Evolutionary conservation across 2,888 invertebrate genomes (phyloP).

Genomic region (Tipula lateralis): DNA sequence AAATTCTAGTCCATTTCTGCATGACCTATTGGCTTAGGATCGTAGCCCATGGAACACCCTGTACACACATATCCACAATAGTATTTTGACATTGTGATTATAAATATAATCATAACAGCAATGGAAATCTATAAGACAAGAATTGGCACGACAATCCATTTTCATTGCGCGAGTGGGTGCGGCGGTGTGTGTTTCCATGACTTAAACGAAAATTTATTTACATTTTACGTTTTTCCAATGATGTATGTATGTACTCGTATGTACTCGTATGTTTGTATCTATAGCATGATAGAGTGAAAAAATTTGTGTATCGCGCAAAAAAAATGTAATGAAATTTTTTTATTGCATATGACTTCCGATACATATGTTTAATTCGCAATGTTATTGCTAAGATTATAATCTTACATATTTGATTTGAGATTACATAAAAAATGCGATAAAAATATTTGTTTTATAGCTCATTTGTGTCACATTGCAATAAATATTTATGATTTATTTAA

Average conservation of each 20-base stretch:
- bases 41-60: no score
- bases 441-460: neutral
- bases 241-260: neutral
- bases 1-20: no score
- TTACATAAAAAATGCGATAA: neutral
- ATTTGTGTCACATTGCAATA: neutral
- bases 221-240: neutral
- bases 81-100: neutral
- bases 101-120: neutral
- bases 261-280: neutral
- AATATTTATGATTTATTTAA: constrained; percentile 11
- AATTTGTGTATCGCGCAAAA: neutral
- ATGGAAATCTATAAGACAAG: neutral
- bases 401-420: neutral
- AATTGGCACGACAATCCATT: neutral
- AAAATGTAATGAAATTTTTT: neutral
- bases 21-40: no score
- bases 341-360: constrained; percentile 1
- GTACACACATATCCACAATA: no score
- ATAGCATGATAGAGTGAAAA: neutral
- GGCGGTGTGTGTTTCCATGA: neutral
- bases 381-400: neutral
- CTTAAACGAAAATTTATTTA: neutral
- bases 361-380: neutral
- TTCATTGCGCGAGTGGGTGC: neutral